Evolutionary conservation across 30 jellyfish, hydroid and myxozoan species (phyloP), one percentile per base, ranked within the genome.

Genomic region (Aurelia aurita): DNA sequence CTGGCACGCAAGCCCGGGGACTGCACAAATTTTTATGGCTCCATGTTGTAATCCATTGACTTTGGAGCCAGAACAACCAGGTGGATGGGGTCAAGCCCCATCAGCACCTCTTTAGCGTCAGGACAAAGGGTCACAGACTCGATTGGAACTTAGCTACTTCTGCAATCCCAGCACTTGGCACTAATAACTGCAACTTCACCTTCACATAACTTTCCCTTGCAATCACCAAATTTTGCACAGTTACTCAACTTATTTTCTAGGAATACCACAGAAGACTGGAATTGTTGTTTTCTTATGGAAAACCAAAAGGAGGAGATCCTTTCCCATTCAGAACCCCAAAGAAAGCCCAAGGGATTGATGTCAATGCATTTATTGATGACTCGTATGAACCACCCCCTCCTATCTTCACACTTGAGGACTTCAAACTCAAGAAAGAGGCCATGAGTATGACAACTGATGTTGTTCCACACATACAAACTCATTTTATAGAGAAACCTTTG

Each of bases 231-330:
- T 39, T 39, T 39, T 35, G 6, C 6, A 35, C 29, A 22, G 20
- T n/a, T 8, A 22, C 9, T 63, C 21, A 12, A 14, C 5, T 51
- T 60, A 3, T 77, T 21, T 77, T 60, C 12, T 25, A 77, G 88
- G 88, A 83, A 54, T 83, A 72, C 70, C 80, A 59, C 16, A 53
- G 60, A 72, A 83, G 93, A 28, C 74, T 83, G 23, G 93, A 75
- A 57, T 15, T 83, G 39, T 20, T 69, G 61, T 83, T 83, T 58
- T 27, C 85, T 7, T 16, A 85, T 29, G 70, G 83, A 23, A 87
- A 87, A 45, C 96, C 96, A 35, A 65, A 87, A 55, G 96, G 96
- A 63, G 85, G 80, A 35, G 96, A 87, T 58, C 79, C 90, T 3
- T 76, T 87, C 49, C 96, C 96, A 76, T 63, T 31, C 57, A 55